Conservation (phyloP, 2,888 invertebrate genomes). For the Caenorhabditis angaria region DNA sequence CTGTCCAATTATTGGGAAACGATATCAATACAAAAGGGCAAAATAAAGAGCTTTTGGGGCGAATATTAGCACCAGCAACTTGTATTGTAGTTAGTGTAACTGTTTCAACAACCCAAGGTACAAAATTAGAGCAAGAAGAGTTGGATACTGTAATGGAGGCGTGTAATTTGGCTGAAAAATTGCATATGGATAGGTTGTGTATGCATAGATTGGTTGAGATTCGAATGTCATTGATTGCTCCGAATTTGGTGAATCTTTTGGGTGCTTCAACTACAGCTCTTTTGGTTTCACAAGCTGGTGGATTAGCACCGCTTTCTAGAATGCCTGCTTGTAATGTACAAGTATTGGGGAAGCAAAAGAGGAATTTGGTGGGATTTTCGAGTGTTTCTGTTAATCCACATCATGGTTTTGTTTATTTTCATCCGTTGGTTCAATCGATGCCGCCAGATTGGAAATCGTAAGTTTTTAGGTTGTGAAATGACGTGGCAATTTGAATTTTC, state of each 20-base stretch:
- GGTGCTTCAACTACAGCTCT: slow-evolving; percentile 80
- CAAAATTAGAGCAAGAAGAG: slow-evolving; percentile 79
- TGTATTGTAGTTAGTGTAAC: slow-evolving; percentile 99
- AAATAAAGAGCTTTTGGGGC: slow-evolving; percentile 89
- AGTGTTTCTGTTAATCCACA: slow-evolving; percentile 90
- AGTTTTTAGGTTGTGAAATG: slow-evolving; percentile 6
- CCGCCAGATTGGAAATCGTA: slow-evolving; percentile 78
- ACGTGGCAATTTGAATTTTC: background rate
- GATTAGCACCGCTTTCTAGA: slow-evolving; percentile 90
- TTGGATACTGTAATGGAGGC: slow-evolving; percentile 78
- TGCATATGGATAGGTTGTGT: slow-evolving; percentile 83
- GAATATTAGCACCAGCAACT: slow-evolving; percentile 94
- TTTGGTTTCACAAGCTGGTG: slow-evolving; percentile 84
- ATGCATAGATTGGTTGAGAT: slow-evolving; percentile 98
- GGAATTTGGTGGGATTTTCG: slow-evolving; percentile 89
- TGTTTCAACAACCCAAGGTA: slow-evolving; percentile 95
- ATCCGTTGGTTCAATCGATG: slow-evolving; percentile 91
- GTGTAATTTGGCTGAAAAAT: slow-evolving; percentile 79
- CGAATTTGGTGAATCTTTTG: slow-evolving; percentile 93
- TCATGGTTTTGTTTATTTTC: slow-evolving; percentile 81
- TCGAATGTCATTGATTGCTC: slow-evolving; percentile 97
- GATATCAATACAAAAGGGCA: slow-evolving; percentile 80
- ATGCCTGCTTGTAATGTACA: slow-evolving; percentile 95
- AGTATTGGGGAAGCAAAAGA: slow-evolving; percentile 57
- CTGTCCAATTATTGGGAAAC: slow-evolving; percentile 85